A percentile compares a stretch with the other conserved stretches of the same genome.
These are phyloP conservation scores for Lipotes vexillifer DNA, from an alignment of 2,113 vertebrate species.

Conservation along the genomic window DNA sequence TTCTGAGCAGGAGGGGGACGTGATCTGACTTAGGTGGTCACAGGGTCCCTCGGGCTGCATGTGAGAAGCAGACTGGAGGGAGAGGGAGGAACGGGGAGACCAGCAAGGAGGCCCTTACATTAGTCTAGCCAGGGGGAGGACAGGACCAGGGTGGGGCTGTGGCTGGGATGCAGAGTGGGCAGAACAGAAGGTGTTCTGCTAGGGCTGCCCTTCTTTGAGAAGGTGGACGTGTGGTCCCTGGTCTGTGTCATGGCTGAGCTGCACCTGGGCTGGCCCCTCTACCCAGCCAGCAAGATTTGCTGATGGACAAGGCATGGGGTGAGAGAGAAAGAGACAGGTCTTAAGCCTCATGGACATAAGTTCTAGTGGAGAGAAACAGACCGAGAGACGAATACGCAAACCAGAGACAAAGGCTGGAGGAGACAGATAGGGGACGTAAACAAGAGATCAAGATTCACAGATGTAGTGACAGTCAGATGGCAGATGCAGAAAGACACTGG, in stretches of 20 bases:
- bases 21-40: background rate
- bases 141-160: too few relatives aligned
- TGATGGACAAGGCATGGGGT: background rate
- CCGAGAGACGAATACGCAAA: background rate
- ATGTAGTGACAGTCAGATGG: background rate
- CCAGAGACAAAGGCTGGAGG: background rate
- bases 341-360: background rate
- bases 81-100: background rate
- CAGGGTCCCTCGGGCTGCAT: background rate
- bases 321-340: background rate
- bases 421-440: background rate
- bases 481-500: background rate
- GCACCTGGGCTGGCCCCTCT: too few relatives aligned
- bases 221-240: too few relatives aligned
- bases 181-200: background rate
- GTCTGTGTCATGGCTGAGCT: too few relatives aligned
- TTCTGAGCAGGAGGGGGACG: background rate
- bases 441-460: background rate
- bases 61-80: background rate
- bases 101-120: background rate
- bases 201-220: too few relatives aligned
- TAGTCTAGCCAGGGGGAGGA: background rate
- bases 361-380: background rate
- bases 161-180: background rate
- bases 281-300: background rate